A percentile compares a stretch with the other conserved stretches of the same genome.
Conservation (phyloP, 2,888 invertebrate genomes). For the Drosophila paranaensis region DNA sequence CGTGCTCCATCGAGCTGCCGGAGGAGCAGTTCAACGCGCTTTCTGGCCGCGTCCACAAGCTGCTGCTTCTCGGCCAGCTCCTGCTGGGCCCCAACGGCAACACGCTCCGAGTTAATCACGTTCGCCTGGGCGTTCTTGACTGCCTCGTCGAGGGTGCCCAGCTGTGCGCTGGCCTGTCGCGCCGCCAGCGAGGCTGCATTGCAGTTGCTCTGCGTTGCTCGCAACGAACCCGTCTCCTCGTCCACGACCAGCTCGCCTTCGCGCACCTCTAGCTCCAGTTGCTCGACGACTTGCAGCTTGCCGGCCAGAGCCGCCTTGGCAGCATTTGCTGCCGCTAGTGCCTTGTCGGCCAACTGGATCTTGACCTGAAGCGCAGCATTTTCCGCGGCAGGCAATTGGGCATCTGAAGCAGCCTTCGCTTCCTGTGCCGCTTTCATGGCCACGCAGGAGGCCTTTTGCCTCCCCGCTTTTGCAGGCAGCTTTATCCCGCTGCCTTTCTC, state of each 20-base stretch:
- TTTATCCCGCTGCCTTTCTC: constrained; percentile 15
- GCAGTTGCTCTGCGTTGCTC: constrained; percentile 88
- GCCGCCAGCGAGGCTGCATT: constrained; percentile 88
- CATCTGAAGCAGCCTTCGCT: constrained; percentile 89
- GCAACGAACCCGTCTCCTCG: constrained; percentile 87
- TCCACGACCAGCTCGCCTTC: constrained; percentile 88
- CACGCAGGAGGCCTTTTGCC: constrained; percentile 87
- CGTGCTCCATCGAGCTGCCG: constrained; percentile 88
- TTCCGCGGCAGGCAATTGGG: constrained; percentile 90
- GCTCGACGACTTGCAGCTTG: constrained; percentile 89
- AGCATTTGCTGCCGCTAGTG: constrained; percentile 89
- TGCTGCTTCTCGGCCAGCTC: constrained; percentile 89
- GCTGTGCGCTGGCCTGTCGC: constrained; percentile 87
- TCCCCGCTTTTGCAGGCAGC: constrained; percentile 33
- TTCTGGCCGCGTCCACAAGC: constrained; percentile 88
- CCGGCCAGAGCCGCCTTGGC: constrained; percentile 90
- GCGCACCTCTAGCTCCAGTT: constrained; percentile 88
- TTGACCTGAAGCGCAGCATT: constrained; percentile 90
- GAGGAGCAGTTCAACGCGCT: constrained; percentile 88
- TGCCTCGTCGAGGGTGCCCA: constrained; percentile 85
- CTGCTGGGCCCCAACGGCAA: constrained; percentile 87
- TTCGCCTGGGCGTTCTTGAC: constrained; percentile 86
- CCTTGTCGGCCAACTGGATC: constrained; percentile 89
- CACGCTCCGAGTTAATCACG: constrained; percentile 87
- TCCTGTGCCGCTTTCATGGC: constrained; percentile 91